Base-by-base conservation (phyloP, 2,797 vertebrate genomes). In the Coreius guichenoti region DNA sequence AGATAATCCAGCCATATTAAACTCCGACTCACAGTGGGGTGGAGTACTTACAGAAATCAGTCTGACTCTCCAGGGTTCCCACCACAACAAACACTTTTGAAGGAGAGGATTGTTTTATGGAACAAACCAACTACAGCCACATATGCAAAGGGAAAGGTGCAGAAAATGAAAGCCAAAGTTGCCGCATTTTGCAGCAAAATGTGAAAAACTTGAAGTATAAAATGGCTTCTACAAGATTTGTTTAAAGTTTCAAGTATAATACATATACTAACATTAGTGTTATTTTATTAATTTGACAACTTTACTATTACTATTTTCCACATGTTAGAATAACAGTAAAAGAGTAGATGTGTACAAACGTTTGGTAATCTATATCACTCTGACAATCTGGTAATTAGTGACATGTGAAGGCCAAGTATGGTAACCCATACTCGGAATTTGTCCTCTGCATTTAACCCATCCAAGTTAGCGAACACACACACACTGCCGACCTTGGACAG, bases 1-100 rank as follows among this genome's bases (percentile, higher is more conserved):
- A 73, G 80, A 81, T 86, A 86, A 89, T 81, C 56, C 69, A 51
- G 21, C 26, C 26, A 88, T 58, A 87, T 85, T 87, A 82, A 86
- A 85, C 77, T 45, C 63, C 45, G 73, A 63, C 49, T 82, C 63
- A 72, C 56, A 47, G 78, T 56, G 14, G 39, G 61, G 54, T 54
- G 72, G 82, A 78, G 78, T 84, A 82, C 86, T 91, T 80, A 78
- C 76, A 87, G 67, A 74, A 79, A 83, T 73, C 36, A 82, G 45
- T 73, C 67, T 7, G 45, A 86, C 31, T 77, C 75, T 61, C 33
- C 56, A 26, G 36, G 76, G 23, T 29, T 33, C 39, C 58, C 13
- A 80, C 31, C 39, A 45, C 54, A 82, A 58, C 39, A 82, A 54
- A 73, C 49, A 43, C 23, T 68, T 33, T 49, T 63, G 23, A 79